A percentile compares a stretch with the other conserved stretches of the same genome.
These are phyloP conservation scores for Sebastolobus alascanus DNA, from an alignment of 2,797 vertebrate species.

Conservation along the genomic window DNA sequence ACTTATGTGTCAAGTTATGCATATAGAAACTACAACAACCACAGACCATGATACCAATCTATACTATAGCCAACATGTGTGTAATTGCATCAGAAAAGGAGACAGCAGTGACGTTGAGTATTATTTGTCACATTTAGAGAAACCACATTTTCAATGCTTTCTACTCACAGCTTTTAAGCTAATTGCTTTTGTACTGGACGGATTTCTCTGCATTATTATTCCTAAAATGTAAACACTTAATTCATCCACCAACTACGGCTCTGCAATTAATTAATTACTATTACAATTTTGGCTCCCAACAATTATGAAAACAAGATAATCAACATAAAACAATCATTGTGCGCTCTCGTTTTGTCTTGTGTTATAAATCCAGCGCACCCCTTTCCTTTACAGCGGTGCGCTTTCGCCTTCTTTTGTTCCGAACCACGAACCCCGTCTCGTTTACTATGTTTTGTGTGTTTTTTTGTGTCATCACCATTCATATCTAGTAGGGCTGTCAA, in stretches of 20 bases:
- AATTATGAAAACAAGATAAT: too few species aligned
- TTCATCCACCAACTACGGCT: slow-evolving; percentile 1
- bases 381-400: too few species aligned
- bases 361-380: too few species aligned
- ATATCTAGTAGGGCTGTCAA: too few species aligned
- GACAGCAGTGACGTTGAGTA: background rate
- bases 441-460: too few species aligned
- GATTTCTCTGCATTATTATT: slow-evolving; percentile 16
- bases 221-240: slow-evolving; percentile 24
- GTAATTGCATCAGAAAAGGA: slow-evolving; percentile 7
- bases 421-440: too few species aligned
- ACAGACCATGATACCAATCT: background rate
- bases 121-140: slow-evolving; percentile 15
- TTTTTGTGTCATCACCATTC: too few species aligned
- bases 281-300: too few species aligned
- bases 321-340: too few species aligned
- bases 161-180: slow-evolving; percentile 3
- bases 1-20: background rate
- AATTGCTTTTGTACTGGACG: slow-evolving; percentile 1
- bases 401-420: too few species aligned
- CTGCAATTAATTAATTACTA: too few species aligned
- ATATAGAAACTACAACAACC: background rate
- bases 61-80: background rate
- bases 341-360: too few species aligned
- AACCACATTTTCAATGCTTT: slow-evolving; percentile 6